phyloP scores from a whole-genome alignment of 2,888 invertebrate species.

The Pollenia angustigena region DNA sequence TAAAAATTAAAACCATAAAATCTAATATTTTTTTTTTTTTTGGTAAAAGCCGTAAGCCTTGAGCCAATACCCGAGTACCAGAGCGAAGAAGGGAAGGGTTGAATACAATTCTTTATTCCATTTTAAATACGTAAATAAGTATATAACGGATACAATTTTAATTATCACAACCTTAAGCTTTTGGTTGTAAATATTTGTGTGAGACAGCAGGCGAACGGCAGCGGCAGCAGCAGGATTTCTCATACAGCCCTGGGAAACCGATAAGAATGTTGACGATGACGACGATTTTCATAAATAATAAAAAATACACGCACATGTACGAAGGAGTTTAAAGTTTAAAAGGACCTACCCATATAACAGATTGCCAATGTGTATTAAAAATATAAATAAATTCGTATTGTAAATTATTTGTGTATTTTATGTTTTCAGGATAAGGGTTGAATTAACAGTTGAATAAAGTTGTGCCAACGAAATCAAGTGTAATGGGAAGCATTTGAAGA shows the following conservation, averaged over 20 bases:
- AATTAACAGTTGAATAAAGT: slow-evolving; percentile 64
- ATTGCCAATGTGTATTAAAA: slow-evolving; percentile 41
- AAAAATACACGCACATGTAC: slow-evolving; percentile 58
- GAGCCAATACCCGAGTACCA: slow-evolving; percentile 30
- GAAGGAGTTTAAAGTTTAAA: slow-evolving; percentile 40
- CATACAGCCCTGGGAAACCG: slow-evolving; percentile 67
- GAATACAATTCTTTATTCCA: slow-evolving; percentile 41
- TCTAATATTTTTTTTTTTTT: slow-evolving; percentile 76
- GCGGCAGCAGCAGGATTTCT: background rate
- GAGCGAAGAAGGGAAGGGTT: slow-evolving; percentile 33
- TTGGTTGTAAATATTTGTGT: slow-evolving; percentile 82
- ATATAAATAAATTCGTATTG: slow-evolving; percentile 54
- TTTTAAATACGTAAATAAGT: slow-evolving; percentile 72
- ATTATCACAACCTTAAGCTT: slow-evolving; percentile 83
- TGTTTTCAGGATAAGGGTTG: slow-evolving; percentile 66
- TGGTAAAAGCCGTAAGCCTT: slow-evolving; percentile 72
- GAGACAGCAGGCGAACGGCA: slow-evolving; percentile 75
- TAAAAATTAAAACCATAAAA: slow-evolving; percentile 81
- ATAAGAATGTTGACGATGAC: slow-evolving; percentile 76
- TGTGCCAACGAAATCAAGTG: slow-evolving; percentile 26
- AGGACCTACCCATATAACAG: slow-evolving; percentile 39
- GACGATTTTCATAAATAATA: slow-evolving; percentile 83
- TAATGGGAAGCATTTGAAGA: slow-evolving; percentile 7
- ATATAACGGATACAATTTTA: slow-evolving; percentile 83
- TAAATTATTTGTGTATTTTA: slow-evolving; percentile 49